A percentile compares a stretch with the other conserved stretches of the same genome.
Evolutionary conservation across 2,888 invertebrate genomes (phyloP).

Genomic region (Oscheius sp.): DNA sequence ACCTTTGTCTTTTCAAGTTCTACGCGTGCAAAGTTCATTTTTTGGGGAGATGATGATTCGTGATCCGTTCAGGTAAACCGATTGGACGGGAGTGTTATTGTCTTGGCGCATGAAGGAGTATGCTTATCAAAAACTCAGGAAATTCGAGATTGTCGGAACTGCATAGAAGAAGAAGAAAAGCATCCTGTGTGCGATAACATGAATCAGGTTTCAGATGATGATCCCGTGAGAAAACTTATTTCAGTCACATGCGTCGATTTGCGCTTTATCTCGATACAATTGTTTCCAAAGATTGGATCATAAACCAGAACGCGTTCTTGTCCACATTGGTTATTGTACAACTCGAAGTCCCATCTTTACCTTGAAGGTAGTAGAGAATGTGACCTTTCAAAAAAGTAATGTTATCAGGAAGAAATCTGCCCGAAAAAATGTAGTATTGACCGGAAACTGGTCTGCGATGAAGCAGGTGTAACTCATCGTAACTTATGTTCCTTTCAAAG

Average conservation of each 20-base stretch:
- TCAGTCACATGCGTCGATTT: slow-evolving; percentile 57
- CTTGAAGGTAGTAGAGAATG: slow-evolving; percentile 34
- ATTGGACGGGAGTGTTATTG: slow-evolving; percentile 32
- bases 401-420: slow-evolving; percentile 29
- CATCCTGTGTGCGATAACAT: slow-evolving; percentile 47
- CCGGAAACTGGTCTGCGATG: slow-evolving; percentile 62
- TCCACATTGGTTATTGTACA: slow-evolving; percentile 61
- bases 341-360: slow-evolving; percentile 50
- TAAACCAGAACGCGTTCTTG: slow-evolving; percentile 56
- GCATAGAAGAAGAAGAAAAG: slow-evolving; percentile 36
- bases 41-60: neutral
- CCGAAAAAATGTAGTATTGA: slow-evolving; percentile 35
- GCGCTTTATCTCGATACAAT: slow-evolving; percentile 61
- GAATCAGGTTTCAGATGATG: slow-evolving; percentile 34
- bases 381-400: neutral
- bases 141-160: slow-evolving; percentile 28
- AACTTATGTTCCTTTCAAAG: slow-evolving; percentile 67
- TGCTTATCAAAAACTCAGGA: neutral
- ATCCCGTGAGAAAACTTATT: slow-evolving; percentile 5
- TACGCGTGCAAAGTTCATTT: slow-evolving; percentile 50
- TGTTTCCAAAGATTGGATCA: slow-evolving; percentile 48
- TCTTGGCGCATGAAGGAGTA: slow-evolving; percentile 24
- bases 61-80: slow-evolving; percentile 35
- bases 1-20: slow-evolving; percentile 60
- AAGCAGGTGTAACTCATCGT: slow-evolving; percentile 61